phyloP scores from a whole-genome alignment of 2,888 invertebrate species.

The Polymixis flavicincta region DNA sequence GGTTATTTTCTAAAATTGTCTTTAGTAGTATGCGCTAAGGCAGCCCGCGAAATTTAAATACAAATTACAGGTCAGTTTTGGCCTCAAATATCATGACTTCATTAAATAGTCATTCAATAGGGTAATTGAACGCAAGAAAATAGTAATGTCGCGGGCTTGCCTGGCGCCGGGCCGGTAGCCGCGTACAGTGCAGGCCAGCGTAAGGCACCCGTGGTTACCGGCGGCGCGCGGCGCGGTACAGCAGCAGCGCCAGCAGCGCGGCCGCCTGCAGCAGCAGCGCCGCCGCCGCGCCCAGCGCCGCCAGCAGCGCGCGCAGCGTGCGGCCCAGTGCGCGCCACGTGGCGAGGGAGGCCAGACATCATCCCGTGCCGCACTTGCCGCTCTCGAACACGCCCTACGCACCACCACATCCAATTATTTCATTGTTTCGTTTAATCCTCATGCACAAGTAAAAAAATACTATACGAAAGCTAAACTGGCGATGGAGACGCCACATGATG shows the following conservation, averaged over 20 bases:
- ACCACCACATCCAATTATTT: too few species aligned
- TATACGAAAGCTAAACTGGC: too few species aligned
- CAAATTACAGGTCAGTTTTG: neutral
- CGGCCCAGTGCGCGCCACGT: slow-evolving; percentile 70
- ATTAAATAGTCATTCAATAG: neutral
- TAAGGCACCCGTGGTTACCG: slow-evolving; percentile 60
- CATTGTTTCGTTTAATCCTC: neutral
- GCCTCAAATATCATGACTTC: neutral
- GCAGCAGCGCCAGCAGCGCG: slow-evolving; percentile 73
- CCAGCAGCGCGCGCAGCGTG: slow-evolving; percentile 67
- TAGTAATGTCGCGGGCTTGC: neutral
- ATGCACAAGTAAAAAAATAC: neutral
- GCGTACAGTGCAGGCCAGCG: neutral
- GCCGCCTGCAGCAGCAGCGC: slow-evolving; percentile 66
- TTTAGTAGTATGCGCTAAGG: too few species aligned
- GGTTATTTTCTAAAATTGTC: neutral
- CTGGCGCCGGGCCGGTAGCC: neutral
- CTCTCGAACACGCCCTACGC: slow-evolving; percentile 95
- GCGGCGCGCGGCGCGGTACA: slow-evolving; percentile 61
- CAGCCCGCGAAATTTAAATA: neutral
- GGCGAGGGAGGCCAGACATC: slow-evolving; percentile 85
- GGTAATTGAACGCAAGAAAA: neutral
- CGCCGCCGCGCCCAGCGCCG: slow-evolving; percentile 66
- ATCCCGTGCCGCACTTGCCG: slow-evolving; percentile 96
- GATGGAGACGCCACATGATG: too few species aligned